Conservation (phyloP, 2,888 invertebrate species). For the Drosophila longiperda region DNA sequence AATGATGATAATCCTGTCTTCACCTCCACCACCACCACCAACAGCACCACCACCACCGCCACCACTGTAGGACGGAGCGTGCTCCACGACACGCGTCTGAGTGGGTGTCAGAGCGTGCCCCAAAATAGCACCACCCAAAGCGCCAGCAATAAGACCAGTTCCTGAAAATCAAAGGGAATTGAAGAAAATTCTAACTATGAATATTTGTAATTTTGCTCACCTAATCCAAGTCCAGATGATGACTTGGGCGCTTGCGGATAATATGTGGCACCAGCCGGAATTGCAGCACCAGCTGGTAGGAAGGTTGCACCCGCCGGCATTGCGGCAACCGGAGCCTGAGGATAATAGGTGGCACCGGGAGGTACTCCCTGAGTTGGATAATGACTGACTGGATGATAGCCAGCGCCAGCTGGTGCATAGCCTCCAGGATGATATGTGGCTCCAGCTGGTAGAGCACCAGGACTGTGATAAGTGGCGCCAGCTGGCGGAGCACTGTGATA, state of each 20-base stretch:
- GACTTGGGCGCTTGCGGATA: conserved; percentile 80
- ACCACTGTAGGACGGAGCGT: conserved; percentile 43
- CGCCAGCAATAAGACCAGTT: conserved; percentile 82
- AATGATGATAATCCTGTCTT: conserved; percentile 83
- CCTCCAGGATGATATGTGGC: conserved; percentile 63
- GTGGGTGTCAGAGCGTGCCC: conserved; percentile 83
- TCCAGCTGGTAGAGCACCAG: conserved; percentile 57
- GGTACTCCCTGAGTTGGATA: conserved; percentile 49
- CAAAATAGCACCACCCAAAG: conserved; percentile 82
- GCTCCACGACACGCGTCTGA: conserved; percentile 72
- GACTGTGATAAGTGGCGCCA: conserved; percentile 65
- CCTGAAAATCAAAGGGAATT: conserved; percentile 58
- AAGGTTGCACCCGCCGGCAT: conserved; percentile 77
- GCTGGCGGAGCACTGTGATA: conserved; percentile 59
- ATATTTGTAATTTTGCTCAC: conserved; percentile 54
- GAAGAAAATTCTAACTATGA: not conserved
- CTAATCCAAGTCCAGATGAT: conserved; percentile 81
- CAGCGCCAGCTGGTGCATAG: conserved; percentile 70
- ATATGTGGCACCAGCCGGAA: conserved; percentile 72
- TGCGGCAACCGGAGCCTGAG: conserved; percentile 61
- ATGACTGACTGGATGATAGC: conserved; percentile 65
- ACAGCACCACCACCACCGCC: conserved; percentile 49
- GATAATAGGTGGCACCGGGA: conserved; percentile 74
- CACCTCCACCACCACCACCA: conserved; percentile 52
- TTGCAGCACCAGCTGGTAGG: conserved; percentile 63